Evolutionary conservation across 1,140 invertebrate genomes (phyloP), one percentile per base, ranked within the genome.

Genomic region (Cyclargus thomasi): DNA sequence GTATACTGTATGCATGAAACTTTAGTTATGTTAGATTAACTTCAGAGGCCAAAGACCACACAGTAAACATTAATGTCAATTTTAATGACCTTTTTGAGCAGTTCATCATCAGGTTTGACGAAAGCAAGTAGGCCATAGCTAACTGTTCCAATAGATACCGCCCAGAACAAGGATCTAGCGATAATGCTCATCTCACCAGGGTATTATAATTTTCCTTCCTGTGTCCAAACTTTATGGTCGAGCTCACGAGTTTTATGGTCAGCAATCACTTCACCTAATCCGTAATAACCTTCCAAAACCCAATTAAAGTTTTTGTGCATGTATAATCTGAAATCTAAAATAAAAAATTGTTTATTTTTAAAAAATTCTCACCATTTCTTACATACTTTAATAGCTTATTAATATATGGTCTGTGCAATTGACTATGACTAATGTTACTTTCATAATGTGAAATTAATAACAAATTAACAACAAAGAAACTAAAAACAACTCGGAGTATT

Each of bases 271-370:
- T 93, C 93, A 53, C 92, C 93, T n/a, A 93, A 69, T 74, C 85
- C 86, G 76, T 94, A 94, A 76, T 93, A 94, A 17, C 90, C 87
- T 74, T 93, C 92, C 57, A 94, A 77, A n/a, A 92, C 80, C 75
- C 87, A 91, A 36, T 92, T 92, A 78, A 91, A 93, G 70, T 94
- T 94, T 62, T 92, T 90, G 78, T 90, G 81, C 71, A 93, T 91
- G 73, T 93, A 93, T 57, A 90, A 79, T 18, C 93, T 91, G 71
- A 93, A 93, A 79, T 93, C 93, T 94, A 79, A 16, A 88, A 82
- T 35, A 21, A 35, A 47, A 29, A 29, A 29, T 29, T 29, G 8
- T 4, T 4, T 29, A 29, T 8, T 0, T 47, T 47, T 16, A 16
- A 14, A 35, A 35, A 35, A 35, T 35, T 35, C 6, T 36, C 23